Evolutionary conservation across 2,888 invertebrate genomes (phyloP).

Genomic region (Cephus spinipes): DNA sequence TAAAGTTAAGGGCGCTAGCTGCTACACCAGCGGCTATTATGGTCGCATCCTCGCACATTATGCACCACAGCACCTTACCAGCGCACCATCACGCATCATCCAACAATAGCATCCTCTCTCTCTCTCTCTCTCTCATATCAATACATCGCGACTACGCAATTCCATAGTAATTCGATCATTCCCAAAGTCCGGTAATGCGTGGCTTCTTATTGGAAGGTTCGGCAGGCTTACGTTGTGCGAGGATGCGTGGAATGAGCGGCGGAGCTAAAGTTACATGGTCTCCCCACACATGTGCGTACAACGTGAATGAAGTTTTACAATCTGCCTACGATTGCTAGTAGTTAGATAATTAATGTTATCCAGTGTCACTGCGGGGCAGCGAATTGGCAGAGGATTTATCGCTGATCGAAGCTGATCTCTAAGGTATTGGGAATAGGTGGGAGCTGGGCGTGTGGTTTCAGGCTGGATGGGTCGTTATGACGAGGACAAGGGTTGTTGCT

Average conservation of each 20-base stretch:
- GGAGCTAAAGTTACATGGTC: constrained; percentile 67
- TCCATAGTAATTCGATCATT: neutral
- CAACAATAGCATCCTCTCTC: neutral
- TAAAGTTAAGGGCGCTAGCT: constrained; percentile 45
- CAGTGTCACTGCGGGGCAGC: constrained; percentile 1
- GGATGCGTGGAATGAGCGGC: constrained; percentile 54
- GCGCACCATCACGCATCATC: neutral
- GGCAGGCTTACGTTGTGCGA: neutral
- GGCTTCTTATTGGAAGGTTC: neutral
- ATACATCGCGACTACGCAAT: neutral
- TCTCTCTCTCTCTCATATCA: neutral
- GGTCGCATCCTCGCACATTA: neutral
- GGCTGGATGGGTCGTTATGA: constrained; percentile 4
- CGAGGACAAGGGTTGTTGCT: neutral
- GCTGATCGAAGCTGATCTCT: neutral
- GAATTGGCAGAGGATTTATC: neutral
- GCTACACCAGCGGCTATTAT: constrained; percentile 36
- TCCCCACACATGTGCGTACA: constrained; percentile 67
- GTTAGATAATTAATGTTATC: constrained; percentile 19
- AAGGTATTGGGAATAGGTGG: constrained; percentile 8
- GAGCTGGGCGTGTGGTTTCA: neutral
- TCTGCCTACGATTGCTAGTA: constrained; percentile 53
- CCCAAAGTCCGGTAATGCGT: constrained; percentile 9
- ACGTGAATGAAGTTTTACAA: constrained; percentile 64
- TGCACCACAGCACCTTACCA: neutral